Base-by-base conservation (phyloP, 2,113 vertebrate genomes). In the Laterallus jamaicensis region DNA sequence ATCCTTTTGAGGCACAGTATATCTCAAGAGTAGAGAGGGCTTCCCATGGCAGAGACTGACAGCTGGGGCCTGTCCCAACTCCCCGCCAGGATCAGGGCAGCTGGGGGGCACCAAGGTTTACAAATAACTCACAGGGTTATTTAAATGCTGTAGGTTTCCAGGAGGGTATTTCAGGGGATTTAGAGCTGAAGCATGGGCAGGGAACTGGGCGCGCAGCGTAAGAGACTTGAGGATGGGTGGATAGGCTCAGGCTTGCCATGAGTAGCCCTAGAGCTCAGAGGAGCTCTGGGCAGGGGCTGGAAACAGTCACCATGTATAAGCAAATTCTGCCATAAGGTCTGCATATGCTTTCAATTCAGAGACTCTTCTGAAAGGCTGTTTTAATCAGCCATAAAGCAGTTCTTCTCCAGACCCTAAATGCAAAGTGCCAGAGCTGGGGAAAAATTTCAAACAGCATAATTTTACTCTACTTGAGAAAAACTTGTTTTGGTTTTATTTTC, bases 151-250 rank as follows among this genome's bases (percentile, higher is more conserved):
- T 29, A 39, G 1, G 0, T 76, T 89, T 90, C 32, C 24, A 47
- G 10, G 10, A 7, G 12, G 1, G 1, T 79, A 0, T 88, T 69
- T 90, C 39, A 60, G 22, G 3, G 25, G 5, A 22, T 12, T 4
- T 7, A 40, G 10, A n/a, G 15, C 6, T 68, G 28, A 2, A 75
- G 9, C 18, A 55, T 4, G 7, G 19, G 4, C 11, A 67, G n/a
- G 12, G 16, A 70, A 37, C 5, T 19, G 24, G 2, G 12, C 7
- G 3, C 2, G 9, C 0, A 1, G 12, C 10, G 63, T 0, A 0
- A 56, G 17, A 52, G 12, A n/a, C 20, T 66, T 22, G 15, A n/a
- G 14, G 12, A 10, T 77, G 17, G 15, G 3, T 24, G 32, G 10
- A 9, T 10, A 74, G 18, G 14, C 19, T 40, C 21, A 60, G 14